phyloP scores from a whole-genome alignment of 2,797 vertebrate species.

The Amphiprion clarkii region DNA sequence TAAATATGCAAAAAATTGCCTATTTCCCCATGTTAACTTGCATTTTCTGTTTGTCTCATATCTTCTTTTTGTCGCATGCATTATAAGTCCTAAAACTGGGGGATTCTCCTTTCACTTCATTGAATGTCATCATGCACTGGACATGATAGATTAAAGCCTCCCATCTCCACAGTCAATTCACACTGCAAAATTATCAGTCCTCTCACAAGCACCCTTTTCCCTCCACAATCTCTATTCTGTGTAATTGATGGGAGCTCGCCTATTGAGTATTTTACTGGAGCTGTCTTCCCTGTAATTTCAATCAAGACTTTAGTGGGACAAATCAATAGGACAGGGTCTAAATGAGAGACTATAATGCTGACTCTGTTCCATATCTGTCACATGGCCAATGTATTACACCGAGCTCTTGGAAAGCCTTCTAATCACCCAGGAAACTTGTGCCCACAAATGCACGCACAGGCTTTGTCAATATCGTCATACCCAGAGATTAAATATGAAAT shows the following conservation, averaged over 20 bases:
- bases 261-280: constrained; percentile 67
- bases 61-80: background rate
- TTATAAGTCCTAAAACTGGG: constrained; percentile 1
- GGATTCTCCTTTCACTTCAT: background rate
- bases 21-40: no score
- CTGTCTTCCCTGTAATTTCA: constrained; percentile 71
- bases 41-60: background rate
- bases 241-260: constrained; percentile 64
- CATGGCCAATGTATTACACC: constrained; percentile 32
- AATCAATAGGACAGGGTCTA: constrained; percentile 73
- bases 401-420: constrained; percentile 29
- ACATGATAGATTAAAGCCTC: constrained; percentile 46
- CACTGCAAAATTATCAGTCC: constrained; percentile 41
- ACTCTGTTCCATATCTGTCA: constrained; percentile 64
- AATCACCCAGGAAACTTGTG: constrained; percentile 15
- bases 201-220: constrained; percentile 47
- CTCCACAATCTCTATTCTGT: constrained; percentile 46
- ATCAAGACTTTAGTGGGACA: constrained; percentile 68
- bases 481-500: constrained; percentile 22
- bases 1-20: background rate
- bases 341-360: constrained; percentile 66
- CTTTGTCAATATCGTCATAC: constrained; percentile 11
- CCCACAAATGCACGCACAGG: constrained; percentile 12
- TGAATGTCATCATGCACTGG: constrained; percentile 26
- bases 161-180: constrained; percentile 39